Evolutionary conservation across 53 echinoderm and acorn worm genomes (phyloP).

Genomic region (Pentamera pediparva): DNA sequence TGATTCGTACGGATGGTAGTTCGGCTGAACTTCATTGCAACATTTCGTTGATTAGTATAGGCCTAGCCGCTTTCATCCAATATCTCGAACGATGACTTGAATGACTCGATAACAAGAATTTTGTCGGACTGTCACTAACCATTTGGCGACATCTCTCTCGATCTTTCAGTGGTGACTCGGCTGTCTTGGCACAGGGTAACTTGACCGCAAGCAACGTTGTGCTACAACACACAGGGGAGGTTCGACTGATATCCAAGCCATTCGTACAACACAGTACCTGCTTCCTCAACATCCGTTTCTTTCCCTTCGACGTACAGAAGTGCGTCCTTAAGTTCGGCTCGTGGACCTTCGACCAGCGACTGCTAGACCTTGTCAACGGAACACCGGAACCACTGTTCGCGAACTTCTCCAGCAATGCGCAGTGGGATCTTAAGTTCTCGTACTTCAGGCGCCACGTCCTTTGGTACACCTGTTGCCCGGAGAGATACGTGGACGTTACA

Average conservation of each 20-base stretch:
- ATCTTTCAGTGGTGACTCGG: conserved; percentile 56
- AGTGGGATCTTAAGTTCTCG: conserved; percentile 69
- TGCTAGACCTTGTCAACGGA: conserved; percentile 66
- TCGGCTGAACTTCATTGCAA: background rate
- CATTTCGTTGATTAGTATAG: no score
- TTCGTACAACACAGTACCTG: conserved; percentile 88
- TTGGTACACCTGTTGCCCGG: conserved; percentile 68
- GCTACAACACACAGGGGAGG: conserved; percentile 51
- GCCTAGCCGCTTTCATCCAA: no score
- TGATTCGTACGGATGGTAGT: no score
- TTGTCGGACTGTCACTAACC: no score
- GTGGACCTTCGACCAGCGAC: conserved; percentile 74
- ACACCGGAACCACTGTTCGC: conserved; percentile 51
- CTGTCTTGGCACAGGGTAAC: conserved; percentile 60
- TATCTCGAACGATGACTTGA: no score
- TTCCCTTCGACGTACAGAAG: conserved; percentile 83
- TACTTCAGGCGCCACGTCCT: conserved; percentile 58
- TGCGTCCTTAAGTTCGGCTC: conserved; percentile 85
- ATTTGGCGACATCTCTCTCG: no score
- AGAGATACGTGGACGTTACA: conserved; percentile 82
- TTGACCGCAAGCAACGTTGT: conserved; percentile 66
- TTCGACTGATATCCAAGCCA: conserved; percentile 76
- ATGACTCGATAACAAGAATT: no score
- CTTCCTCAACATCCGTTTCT: conserved; percentile 65
- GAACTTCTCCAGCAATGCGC: conserved; percentile 61